These are phyloP conservation scores for Temnothorax rugatulus DNA, from an alignment of 2,888 invertebrate genomes.

Conservation along the genomic window DNA sequence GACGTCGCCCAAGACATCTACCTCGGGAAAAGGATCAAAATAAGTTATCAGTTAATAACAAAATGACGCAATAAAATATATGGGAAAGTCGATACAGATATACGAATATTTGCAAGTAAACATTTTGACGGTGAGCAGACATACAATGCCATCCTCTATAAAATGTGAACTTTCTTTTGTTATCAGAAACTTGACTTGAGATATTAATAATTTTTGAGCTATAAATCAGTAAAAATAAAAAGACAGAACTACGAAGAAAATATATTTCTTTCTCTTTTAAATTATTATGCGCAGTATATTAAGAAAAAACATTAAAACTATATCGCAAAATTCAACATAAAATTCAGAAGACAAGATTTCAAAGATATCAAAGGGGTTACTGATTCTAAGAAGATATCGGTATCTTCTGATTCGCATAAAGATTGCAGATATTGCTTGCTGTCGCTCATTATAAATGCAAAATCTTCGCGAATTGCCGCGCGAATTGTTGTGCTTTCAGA, in stretches of 20 bases:
- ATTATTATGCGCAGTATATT: neutral
- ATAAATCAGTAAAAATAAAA: neutral
- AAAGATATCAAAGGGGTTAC: neutral
- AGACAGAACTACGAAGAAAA: neutral
- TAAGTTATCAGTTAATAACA: neutral
- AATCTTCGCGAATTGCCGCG: neutral
- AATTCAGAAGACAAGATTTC: neutral
- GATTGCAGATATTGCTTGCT: neutral
- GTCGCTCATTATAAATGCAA: neutral
- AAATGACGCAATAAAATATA: neutral
- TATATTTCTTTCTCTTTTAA: neutral
- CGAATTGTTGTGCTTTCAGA: slow-evolving; percentile 16
- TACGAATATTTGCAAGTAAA: neutral
- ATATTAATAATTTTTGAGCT: neutral
- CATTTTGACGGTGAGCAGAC: neutral
- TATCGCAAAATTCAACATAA: neutral
- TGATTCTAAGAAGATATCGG: neutral
- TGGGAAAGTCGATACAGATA: neutral
- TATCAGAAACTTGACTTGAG: neutral
- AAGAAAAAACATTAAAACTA: neutral
- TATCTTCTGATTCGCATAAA: neutral
- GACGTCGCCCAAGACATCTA: neutral
- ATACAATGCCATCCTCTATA: neutral
- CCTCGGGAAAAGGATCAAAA: neutral
- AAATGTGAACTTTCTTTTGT: neutral